Conservation (phyloP, 2,113 vertebrate genomes). For the Panthera leo region DNA sequence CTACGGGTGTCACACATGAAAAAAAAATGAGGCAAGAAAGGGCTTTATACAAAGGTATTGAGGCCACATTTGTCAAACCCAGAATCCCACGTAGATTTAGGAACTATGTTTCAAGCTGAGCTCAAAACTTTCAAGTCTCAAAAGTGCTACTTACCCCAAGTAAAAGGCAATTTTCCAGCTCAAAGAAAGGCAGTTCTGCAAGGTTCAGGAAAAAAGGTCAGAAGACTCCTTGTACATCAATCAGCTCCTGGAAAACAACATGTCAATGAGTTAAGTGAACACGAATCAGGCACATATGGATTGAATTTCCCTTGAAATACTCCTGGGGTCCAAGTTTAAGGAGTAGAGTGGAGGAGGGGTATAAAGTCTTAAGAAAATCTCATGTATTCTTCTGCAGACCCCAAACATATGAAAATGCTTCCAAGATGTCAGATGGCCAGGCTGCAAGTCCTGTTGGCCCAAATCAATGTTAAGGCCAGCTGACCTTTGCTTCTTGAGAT, state of each 20-base stretch:
- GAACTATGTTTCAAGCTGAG: constrained; percentile 75
- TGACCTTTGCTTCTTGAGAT: constrained; percentile 52
- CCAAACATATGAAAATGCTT: constrained; percentile 56
- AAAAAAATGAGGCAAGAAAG: constrained; percentile 66
- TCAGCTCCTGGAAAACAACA: constrained; percentile 81
- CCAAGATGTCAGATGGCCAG: neutral
- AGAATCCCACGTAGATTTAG: constrained; percentile 69
- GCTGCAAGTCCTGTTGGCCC: constrained; percentile 10
- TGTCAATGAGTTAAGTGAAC: constrained; percentile 83
- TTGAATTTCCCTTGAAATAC: constrained; percentile 81
- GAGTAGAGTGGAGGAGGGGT: constrained; percentile 63
- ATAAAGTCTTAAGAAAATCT: constrained; percentile 58
- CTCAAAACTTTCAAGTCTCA: constrained; percentile 79
- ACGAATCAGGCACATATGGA: constrained; percentile 81
- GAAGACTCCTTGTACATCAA: constrained; percentile 83
- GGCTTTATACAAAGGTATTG: constrained; percentile 63
- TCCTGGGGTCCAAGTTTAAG: constrained; percentile 75
- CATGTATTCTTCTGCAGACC: constrained; percentile 23
- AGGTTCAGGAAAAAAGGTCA: constrained; percentile 82
- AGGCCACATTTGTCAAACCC: constrained; percentile 66
- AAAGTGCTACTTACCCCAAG: constrained; percentile 76
- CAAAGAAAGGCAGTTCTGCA: constrained; percentile 77
- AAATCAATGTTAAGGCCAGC: neutral
- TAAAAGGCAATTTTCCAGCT: constrained; percentile 80
- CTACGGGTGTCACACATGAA: constrained; percentile 57